Conservation (phyloP, 2,113 vertebrate species). For the Grammomys surdaster region DNA sequence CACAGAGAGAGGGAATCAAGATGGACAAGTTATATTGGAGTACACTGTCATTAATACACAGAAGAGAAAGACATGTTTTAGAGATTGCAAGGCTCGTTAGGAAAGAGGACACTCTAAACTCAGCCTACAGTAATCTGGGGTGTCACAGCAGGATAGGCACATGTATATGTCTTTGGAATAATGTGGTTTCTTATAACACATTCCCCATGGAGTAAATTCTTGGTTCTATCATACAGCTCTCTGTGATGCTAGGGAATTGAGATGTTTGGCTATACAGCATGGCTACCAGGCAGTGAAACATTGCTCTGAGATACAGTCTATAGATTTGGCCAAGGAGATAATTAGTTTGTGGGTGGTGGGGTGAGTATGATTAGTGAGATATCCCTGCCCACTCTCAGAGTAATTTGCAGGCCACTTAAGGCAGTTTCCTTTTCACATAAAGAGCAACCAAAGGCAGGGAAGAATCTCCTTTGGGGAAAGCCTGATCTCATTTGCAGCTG, state of each 20-base stretch:
- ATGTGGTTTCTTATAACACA: not conserved
- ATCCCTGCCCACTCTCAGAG: not conserved
- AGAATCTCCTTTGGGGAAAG: not conserved
- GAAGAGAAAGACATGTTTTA: not conserved
- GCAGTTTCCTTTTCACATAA: not conserved
- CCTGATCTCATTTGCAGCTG: not conserved
- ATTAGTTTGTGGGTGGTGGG: not conserved
- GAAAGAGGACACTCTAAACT: not conserved
- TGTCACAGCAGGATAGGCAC: not conserved
- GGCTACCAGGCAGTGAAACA: not conserved
- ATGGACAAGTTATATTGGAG: not conserved
- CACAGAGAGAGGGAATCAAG: not conserved
- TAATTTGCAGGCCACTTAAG: not conserved
- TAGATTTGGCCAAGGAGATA: not conserved
- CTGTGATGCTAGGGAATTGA: not conserved
- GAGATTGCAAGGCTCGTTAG: not conserved
- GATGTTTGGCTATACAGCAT: not conserved
- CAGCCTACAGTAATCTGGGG: not conserved
- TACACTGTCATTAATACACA: accelerated
- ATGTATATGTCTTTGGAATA: not conserved
- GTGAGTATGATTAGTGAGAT: not conserved
- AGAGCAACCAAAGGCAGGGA: not conserved
- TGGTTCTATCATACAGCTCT: not conserved
- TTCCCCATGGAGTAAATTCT: not conserved
- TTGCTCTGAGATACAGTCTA: not conserved